Evolutionary conservation across 92 coral and sea anemone genomes (phyloP).

Genomic region (Meandrina meandrites): DNA sequence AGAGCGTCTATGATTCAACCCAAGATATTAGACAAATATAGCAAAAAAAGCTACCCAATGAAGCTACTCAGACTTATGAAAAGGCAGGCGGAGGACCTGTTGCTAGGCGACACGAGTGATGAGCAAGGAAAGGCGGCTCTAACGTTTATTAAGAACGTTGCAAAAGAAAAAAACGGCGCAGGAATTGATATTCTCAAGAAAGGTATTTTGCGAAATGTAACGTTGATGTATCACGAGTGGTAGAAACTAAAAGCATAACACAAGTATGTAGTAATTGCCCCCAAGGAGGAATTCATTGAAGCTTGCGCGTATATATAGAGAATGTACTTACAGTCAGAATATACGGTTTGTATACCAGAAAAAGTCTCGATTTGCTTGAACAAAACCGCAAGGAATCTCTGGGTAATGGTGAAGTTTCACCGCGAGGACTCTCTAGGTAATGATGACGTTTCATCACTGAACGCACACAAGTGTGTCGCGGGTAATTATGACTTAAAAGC

Average conservation of each 20-base stretch:
- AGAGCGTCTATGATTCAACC: not conserved
- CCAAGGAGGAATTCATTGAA: too few species aligned
- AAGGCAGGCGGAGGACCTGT: slow-evolving; percentile 3
- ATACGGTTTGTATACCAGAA: too few species aligned
- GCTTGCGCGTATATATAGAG: too few species aligned
- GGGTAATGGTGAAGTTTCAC: too few species aligned
- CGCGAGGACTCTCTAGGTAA: too few species aligned
- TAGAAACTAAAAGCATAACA: not conserved
- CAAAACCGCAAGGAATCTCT: too few species aligned
- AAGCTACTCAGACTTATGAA: not conserved
- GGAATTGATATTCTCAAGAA: not conserved
- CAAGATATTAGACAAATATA: not conserved
- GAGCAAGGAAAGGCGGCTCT: not conserved
- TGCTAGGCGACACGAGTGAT: not conserved
- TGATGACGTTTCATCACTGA: too few species aligned
- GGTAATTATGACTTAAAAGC: too few species aligned
- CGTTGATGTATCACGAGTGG: not conserved
- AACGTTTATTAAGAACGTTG: not conserved
- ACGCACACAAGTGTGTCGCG: too few species aligned
- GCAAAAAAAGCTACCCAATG: not conserved
- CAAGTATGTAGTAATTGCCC: too few species aligned
- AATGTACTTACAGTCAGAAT: too few species aligned
- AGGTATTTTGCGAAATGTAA: not conserved
- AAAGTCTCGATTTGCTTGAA: too few species aligned
- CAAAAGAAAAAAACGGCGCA: not conserved